Conservation (phyloP, 2,113 vertebrate genomes). For the Aythya baeri region DNA sequence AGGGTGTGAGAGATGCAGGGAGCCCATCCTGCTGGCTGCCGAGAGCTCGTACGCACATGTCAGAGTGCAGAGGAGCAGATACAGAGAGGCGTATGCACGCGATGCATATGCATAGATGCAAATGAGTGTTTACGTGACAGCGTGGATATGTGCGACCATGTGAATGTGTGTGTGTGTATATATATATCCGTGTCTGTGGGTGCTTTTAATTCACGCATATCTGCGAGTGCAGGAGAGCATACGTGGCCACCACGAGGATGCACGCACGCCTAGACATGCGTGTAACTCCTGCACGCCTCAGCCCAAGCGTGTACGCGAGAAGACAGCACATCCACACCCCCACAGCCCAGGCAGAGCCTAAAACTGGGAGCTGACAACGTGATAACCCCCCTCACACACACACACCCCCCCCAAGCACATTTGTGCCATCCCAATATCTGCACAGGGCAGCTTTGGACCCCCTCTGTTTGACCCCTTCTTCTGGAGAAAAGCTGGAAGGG, state of each 20-base stretch:
- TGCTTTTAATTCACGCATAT: not conserved
- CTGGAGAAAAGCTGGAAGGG: not conserved
- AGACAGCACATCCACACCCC: accelerated
- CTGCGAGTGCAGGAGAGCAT: not conserved
- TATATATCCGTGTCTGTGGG: not conserved
- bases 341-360: not conserved
- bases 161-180: not conserved
- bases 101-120: not conserved
- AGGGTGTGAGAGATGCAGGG: not conserved
- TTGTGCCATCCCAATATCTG: not conserved
- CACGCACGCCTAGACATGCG: not conserved
- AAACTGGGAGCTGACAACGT: not conserved
- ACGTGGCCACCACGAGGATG: not conserved
- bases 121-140: not conserved
- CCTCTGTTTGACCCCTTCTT: not conserved
- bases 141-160: too few relatives aligned
- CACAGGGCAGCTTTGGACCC: not conserved
- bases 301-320: accelerated
- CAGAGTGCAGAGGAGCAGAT: not conserved
- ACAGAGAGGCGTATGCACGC: not conserved
- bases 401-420: not conserved
- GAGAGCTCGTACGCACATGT: accelerated
- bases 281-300: not conserved
- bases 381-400: not conserved
- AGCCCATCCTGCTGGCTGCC: not conserved